phyloP scores from a whole-genome alignment of 2,797 vertebrate genomes.

The Oreochromis mossambicus region DNA sequence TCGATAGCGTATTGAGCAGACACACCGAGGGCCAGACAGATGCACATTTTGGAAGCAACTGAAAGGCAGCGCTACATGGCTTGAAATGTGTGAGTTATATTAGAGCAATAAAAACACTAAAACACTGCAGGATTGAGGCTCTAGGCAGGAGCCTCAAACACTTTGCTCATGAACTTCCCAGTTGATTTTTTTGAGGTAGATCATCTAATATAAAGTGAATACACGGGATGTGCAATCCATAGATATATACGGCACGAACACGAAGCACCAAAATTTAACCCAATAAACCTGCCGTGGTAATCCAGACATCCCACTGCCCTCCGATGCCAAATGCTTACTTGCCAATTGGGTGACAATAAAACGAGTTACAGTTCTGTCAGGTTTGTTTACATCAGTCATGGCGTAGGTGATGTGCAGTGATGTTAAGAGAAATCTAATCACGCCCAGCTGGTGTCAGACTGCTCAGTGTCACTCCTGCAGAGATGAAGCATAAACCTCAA shows the following conservation, averaged over 20 bases:
- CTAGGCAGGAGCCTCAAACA: background rate
- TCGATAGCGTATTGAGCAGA: constrained; percentile 81
- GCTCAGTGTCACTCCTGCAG: background rate
- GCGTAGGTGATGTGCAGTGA: background rate
- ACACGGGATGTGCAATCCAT: background rate
- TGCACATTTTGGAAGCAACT: constrained; percentile 55
- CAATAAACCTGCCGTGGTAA: background rate
- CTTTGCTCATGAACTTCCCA: background rate
- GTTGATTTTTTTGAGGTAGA: background rate
- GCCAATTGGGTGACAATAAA: background rate
- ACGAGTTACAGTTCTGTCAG: background rate
- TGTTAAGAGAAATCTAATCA: background rate
- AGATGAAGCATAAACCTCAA: background rate
- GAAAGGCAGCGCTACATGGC: constrained; percentile 42
- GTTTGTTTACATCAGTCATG: background rate
- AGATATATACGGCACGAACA: background rate
- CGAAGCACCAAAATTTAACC: background rate
- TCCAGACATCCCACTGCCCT: background rate
- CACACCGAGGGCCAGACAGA: constrained; percentile 53
- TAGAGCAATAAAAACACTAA: constrained; percentile 34
- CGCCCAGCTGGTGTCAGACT: background rate
- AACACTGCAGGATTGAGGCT: background rate
- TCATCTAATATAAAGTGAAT: background rate
- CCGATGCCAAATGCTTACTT: background rate
- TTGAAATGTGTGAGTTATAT: constrained; percentile 44